Conservation (phyloP, 1,140 invertebrate genomes). For the Riptortus pedestris region DNA sequence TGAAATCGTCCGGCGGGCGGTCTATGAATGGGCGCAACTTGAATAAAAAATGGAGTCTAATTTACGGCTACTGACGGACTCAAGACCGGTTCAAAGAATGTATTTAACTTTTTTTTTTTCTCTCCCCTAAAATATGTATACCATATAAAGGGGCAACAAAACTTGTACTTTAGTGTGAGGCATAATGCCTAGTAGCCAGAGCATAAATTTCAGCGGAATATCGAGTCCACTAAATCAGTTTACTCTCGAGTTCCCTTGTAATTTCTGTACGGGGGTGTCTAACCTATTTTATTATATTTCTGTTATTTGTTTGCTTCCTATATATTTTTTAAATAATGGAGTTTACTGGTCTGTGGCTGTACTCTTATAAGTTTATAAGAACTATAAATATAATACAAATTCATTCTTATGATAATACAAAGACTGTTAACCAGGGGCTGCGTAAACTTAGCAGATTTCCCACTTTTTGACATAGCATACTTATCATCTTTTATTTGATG, state of each 20-base stretch:
- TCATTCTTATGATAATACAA: no score
- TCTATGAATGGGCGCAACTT: constrained; percentile 1
- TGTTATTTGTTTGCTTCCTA: no score
- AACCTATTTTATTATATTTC: no score
- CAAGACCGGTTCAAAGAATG: constrained; percentile 7
- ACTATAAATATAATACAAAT: no score
- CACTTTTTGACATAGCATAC: no score
- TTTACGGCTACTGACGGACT: constrained; percentile 10
- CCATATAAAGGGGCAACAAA: not conserved
- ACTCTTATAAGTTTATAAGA: no score
- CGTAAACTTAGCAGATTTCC: no score
- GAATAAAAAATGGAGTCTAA: constrained; percentile 8
- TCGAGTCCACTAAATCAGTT: not conserved
- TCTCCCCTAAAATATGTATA: not conserved
- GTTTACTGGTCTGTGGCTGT: no score
- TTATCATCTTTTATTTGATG: no score
- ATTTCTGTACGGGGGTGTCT: no score
- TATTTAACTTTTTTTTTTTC: constrained; percentile 15
- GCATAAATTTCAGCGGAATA: not conserved
- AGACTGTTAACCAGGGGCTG: no score
- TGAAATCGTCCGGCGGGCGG: not conserved
- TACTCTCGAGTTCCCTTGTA: not conserved
- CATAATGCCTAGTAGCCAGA: constrained; percentile 9
- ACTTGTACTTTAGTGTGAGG: constrained; percentile 9
- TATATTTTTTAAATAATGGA: no score